Evolutionary conservation across 2,888 invertebrate species (phyloP), one percentile per base, ranked within the genome.

Genomic region (Caradrina kadenii): DNA sequence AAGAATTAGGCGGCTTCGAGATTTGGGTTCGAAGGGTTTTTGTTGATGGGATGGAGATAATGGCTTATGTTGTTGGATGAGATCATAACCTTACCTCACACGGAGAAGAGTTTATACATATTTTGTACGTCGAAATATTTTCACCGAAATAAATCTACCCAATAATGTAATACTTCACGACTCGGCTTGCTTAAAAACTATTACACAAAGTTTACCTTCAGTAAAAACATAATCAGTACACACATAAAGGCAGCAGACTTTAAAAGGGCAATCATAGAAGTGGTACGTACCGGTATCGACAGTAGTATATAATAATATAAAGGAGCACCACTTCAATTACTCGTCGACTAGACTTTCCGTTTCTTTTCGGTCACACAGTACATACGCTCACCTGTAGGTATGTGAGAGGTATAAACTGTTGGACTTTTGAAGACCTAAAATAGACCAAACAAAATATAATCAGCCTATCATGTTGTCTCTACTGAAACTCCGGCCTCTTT

Each of bases 1-100:
- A 72, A 62, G 78, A 81, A 83, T 81, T 83, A 84, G 74, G 73
- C 26, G 61, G 76, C 66, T 68, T 70, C 63, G 70, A 80, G 70
- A 76, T 81, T 76, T 60, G 59, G 78, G 69, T 56, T 73, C 52
- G 31, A 48, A 26, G 52, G 70, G 54, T 76, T 80, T 69, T 70
- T 71, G 62, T 65, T 67, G 79, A 73, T 79, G 64, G 72, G 42
- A 62, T 58, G 59, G 49, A 69, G 61, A 63, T 80, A 68, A 73
- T 63, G 63, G 69, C 66, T 78, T 71, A 78, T 71, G 67, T 55
- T 70, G 64, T 67, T 63, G 26, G 53, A 62, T 62, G 42, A 50
- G 31, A 54, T 64, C 56, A 66, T 53, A 65, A 61, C 60, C 63
- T 63, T 21, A 59, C 42, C 59, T 15, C 56, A 45, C 49, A 17